Percentiles rank a stretch among this genome's conserved stretches.
Evolutionary conservation across 2,113 vertebrate genomes (phyloP).

Genomic region (Phalacrocorax aristotelis): DNA sequence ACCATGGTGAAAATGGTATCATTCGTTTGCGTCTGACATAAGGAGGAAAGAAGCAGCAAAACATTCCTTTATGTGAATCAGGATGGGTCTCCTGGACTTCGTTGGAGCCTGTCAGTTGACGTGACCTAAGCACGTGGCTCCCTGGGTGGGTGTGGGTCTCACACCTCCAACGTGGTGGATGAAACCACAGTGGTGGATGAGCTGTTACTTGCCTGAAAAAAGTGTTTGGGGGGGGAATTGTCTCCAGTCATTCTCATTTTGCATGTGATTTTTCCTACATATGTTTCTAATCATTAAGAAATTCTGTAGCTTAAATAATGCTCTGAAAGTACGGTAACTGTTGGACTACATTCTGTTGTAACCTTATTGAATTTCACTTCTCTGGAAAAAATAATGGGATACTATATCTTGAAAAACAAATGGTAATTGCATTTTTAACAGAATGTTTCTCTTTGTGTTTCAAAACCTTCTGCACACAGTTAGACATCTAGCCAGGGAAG

Average conservation of each 20-base stretch:
- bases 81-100: background rate
- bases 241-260: slow-evolving; percentile 65
- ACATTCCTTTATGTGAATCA: background rate
- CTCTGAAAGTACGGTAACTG: slow-evolving; percentile 67
- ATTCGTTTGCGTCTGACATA: background rate
- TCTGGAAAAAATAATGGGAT: slow-evolving; percentile 70
- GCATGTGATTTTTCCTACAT: slow-evolving; percentile 63
- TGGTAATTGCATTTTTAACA: slow-evolving; percentile 72
- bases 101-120: background rate
- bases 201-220: slow-evolving; percentile 39
- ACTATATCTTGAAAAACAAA: slow-evolving; percentile 70
- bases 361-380: slow-evolving; percentile 72
- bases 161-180: background rate
- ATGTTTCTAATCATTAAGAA: slow-evolving; percentile 74
- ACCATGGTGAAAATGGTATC: background rate
- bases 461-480: slow-evolving; percentile 73
- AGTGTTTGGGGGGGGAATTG: background rate
- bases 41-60: background rate
- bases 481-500: slow-evolving; percentile 72
- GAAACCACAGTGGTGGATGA: slow-evolving; percentile 36
- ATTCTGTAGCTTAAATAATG: slow-evolving; percentile 70
- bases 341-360: slow-evolving; percentile 72
- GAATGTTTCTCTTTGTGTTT: slow-evolving; percentile 74
- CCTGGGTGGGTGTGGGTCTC: background rate
- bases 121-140: background rate